phyloP scores from a whole-genome alignment of 2,888 invertebrate species.

The Drosophila prostipennis region DNA sequence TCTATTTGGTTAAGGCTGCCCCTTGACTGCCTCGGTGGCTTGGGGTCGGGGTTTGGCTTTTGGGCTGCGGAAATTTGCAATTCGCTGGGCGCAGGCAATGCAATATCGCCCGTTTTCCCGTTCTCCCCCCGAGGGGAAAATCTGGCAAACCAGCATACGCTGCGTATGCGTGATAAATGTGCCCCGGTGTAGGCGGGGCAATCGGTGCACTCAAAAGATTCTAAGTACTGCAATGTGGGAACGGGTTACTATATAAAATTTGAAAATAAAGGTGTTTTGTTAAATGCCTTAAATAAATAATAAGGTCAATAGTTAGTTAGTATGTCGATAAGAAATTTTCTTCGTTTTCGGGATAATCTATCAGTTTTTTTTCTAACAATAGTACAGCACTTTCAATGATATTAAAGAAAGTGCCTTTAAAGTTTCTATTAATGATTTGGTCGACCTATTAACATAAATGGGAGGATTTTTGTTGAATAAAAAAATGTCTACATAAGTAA shows the following conservation, averaged over 20 bases:
- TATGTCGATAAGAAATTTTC: too few species aligned
- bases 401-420: too few species aligned
- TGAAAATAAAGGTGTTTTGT: too few species aligned
- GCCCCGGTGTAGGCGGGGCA: slow-evolving; percentile 56
- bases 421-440: too few species aligned
- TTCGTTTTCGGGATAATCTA: too few species aligned
- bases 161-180: slow-evolving; percentile 75
- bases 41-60: slow-evolving; percentile 51
- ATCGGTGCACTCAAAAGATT: slow-evolving; percentile 6
- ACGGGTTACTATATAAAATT: neutral
- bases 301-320: too few species aligned
- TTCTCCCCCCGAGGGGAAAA: slow-evolving; percentile 1
- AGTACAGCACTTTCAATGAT: too few species aligned
- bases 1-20: slow-evolving; percentile 41
- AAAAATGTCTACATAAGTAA: too few species aligned
- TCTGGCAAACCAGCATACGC: slow-evolving; percentile 57
- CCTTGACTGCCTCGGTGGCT: slow-evolving; percentile 32
- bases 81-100: slow-evolving; percentile 54
- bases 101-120: slow-evolving; percentile 10
- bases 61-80: slow-evolving; percentile 73
- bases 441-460: too few species aligned
- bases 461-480: too few species aligned
- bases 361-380: too few species aligned
- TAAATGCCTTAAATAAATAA: too few species aligned
- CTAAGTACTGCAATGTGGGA: neutral